A percentile compares a stretch with the other conserved stretches of the same genome.
Evolutionary conservation across 2,888 invertebrate species (phyloP).

Genomic region (Hymenopus coronatus): DNA sequence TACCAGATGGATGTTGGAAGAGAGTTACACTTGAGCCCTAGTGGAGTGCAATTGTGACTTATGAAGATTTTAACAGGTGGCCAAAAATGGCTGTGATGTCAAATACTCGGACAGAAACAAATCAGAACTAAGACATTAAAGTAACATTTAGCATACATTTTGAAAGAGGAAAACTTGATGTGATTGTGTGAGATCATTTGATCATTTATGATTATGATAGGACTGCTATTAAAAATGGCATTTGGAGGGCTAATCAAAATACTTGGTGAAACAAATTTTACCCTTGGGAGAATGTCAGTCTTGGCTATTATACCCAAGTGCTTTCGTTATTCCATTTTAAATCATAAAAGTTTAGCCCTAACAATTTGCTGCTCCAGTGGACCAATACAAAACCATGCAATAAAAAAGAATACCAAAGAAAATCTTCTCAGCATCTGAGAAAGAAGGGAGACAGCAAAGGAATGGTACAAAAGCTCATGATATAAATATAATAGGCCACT

Average conservation of each 20-base stretch:
- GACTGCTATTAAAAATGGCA: background rate
- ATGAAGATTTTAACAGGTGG: background rate
- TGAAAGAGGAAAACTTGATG: too few relatives aligned
- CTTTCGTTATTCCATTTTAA: background rate
- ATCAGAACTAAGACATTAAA: too few relatives aligned
- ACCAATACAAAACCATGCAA: background rate
- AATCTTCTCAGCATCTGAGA: background rate
- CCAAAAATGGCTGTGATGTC: background rate
- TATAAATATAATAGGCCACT: too few relatives aligned
- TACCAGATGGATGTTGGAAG: slow-evolving; percentile 80
- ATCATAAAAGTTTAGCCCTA: background rate
- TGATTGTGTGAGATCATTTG: background rate
- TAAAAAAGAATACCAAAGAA: background rate
- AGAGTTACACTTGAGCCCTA: slow-evolving; percentile 71
- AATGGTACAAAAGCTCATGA: background rate
- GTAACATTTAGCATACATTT: too few relatives aligned
- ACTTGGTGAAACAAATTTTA: background rate
- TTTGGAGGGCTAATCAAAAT: background rate
- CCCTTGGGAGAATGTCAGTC: background rate
- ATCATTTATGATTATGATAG: too few relatives aligned
- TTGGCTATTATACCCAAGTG: background rate
- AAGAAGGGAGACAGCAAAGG: background rate
- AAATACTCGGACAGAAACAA: background rate
- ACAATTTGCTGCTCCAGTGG: background rate
- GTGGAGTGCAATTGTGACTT: background rate